These are phyloP conservation scores for Eclectus roratus DNA, from an alignment of 2,113 vertebrate genomes.

Conservation along the genomic window DNA sequence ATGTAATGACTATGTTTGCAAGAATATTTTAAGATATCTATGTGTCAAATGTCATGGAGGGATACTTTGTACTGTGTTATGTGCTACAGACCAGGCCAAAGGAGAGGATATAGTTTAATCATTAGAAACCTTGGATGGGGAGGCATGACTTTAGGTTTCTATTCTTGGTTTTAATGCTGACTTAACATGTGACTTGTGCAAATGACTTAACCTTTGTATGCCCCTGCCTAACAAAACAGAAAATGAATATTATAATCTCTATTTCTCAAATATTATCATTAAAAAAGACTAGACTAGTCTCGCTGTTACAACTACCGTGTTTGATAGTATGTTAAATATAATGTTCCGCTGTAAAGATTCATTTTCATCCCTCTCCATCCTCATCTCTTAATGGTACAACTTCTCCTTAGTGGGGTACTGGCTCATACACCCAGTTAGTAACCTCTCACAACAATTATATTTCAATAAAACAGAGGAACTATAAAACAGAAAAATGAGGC, in stretches of 20 bases:
- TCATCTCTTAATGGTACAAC: neutral
- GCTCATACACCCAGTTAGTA: neutral
- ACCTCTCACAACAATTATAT: neutral
- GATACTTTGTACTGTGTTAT: slow-evolving; percentile 10
- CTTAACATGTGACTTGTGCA: slow-evolving; percentile 35
- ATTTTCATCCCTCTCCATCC: neutral
- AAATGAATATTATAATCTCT: slow-evolving; percentile 18
- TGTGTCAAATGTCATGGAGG: neutral
- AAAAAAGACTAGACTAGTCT: neutral
- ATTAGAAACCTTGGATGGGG: slow-evolving; percentile 41
- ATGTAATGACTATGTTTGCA: neutral
- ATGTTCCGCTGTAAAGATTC: neutral
- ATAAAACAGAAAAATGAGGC: neutral
- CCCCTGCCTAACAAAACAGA: neutral
- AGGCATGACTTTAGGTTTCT: slow-evolving; percentile 48
- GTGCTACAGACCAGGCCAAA: neutral
- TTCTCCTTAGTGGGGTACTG: neutral
- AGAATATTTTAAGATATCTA: neutral
- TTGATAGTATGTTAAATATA: neutral
- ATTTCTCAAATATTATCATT: neutral
- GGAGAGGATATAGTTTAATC: slow-evolving; percentile 45
- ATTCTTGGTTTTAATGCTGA: slow-evolving; percentile 40
- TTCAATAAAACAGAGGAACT: neutral
- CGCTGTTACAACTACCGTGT: neutral
- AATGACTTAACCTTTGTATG: slow-evolving; percentile 12